Evolutionary conservation across 2,888 invertebrate genomes (phyloP).

Genomic region (Rotaria socialis): DNA sequence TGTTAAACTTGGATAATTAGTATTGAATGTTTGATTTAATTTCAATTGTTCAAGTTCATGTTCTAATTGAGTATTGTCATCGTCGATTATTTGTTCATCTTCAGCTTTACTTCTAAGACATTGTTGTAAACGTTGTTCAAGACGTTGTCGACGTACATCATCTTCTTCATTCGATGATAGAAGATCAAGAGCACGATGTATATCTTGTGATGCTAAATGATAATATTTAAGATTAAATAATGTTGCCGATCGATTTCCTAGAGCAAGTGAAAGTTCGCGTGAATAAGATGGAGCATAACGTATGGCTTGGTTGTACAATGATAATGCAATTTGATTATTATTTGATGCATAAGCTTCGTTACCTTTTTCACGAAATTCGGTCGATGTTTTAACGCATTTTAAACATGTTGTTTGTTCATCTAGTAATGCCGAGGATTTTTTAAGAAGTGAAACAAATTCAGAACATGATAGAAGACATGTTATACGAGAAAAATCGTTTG

Average conservation of each 20-base stretch:
- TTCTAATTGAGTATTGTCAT: not conserved
- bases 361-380: not conserved
- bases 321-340: not conserved
- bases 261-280: not conserved
- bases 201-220: not conserved
- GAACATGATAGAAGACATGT: not conserved
- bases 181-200: not conserved
- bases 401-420: not conserved
- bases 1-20: slow-evolving; percentile 15
- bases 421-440: not conserved
- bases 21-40: not conserved
- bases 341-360: not conserved
- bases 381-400: not conserved
- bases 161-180: not conserved
- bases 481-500: not conserved
- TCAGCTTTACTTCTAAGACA: not conserved
- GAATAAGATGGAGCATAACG: not conserved
- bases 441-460: not conserved
- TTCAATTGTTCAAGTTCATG: not conserved
- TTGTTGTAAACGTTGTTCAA: slow-evolving; percentile 1
- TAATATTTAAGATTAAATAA: slow-evolving; percentile 6
- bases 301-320: not conserved
- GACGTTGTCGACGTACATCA: not conserved
- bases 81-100: not conserved
- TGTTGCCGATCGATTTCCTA: slow-evolving; percentile 16